Evolutionary conservation across 2,797 vertebrate genomes (phyloP), one percentile per base, ranked within the genome.

Genomic region (Rhabdomys pumilio): DNA sequence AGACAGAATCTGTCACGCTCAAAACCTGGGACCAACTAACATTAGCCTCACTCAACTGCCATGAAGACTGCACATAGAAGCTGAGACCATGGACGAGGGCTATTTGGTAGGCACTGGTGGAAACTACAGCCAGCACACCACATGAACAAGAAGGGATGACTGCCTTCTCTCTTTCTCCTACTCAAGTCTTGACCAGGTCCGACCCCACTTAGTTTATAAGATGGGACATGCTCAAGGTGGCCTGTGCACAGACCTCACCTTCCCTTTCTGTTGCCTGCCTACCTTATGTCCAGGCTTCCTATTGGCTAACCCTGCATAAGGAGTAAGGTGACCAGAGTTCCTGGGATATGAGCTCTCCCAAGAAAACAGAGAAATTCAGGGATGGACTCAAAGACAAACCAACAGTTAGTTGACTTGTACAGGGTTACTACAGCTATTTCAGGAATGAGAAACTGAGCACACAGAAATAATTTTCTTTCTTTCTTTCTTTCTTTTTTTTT

Each of bases 381-480:
- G n/a, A 84, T 84, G 29, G 50, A 75, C 55, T 63, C 95, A 72
- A 85, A 53, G 81, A 41, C 61, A 89, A 89, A 85, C 34, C 59
- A 76, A 38, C 75, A 65, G 44, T 22, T 69, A 59, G 50, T 26
- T 69, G 73, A 65, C n/a, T 6, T 31, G 31, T 3, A 50, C 34
- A 94, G 22, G 69, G 24, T 67, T 50, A 61, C 47, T 73, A 84
- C 5, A 47, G 3, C 55, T 38, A 88, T 86, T 81, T 82, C 85
- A 94, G 50, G 41, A 24, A 75, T 50, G 53, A 92, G 80, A 94
- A 92, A 88, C 47, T 57, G 53, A 97, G 24, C 65, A 80, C 29
- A 50, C 65, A 47, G 92, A 82, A 75, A 90, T 44, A 67, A 44
- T 87, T 88, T 95, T 91, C 83, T 86, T 89, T 85, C 24, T 50